Evolutionary conservation across 1,140 invertebrate genomes (phyloP).

Genomic region (Chlorops oryzae): DNA sequence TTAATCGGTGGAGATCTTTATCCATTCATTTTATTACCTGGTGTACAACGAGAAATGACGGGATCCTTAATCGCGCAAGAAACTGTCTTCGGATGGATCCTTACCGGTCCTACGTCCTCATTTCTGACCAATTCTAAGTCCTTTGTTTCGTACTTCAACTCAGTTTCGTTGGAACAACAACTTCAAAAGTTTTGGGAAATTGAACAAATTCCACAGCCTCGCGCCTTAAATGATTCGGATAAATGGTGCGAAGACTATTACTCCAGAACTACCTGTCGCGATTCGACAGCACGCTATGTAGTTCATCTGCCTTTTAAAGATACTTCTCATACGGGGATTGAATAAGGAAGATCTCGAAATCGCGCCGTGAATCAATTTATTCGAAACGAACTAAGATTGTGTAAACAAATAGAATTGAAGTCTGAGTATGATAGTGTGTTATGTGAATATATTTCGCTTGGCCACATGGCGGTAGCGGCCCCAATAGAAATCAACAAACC

Average conservation of each 20-base stretch:
- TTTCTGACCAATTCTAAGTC: no score
- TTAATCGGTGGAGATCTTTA: no score
- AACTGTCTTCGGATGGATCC: no score
- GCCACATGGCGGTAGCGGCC: conserved; percentile 10
- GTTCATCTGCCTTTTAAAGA: conserved; percentile 7
- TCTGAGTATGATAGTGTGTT: conserved; percentile 1
- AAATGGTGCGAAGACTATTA: background rate
- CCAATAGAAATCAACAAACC: background rate
- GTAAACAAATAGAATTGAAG: background rate
- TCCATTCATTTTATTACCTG: no score
- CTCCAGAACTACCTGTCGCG: no score
- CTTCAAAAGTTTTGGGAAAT: conserved; percentile 9
- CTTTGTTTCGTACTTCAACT: no score
- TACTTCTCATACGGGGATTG: no score
- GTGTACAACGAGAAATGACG: no score
- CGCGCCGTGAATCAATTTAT: conserved; percentile 1
- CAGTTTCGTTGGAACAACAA: no score
- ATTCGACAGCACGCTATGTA: no score
- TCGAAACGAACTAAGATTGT: background rate
- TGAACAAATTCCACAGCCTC: background rate
- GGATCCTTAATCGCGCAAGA: no score
- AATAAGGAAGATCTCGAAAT: background rate
- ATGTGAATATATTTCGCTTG: conserved; percentile 7
- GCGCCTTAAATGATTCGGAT: background rate
- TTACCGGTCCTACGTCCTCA: no score